Base-by-base conservation (phyloP, 2,888 invertebrate genomes). In the Melanostoma mellinum region DNA sequence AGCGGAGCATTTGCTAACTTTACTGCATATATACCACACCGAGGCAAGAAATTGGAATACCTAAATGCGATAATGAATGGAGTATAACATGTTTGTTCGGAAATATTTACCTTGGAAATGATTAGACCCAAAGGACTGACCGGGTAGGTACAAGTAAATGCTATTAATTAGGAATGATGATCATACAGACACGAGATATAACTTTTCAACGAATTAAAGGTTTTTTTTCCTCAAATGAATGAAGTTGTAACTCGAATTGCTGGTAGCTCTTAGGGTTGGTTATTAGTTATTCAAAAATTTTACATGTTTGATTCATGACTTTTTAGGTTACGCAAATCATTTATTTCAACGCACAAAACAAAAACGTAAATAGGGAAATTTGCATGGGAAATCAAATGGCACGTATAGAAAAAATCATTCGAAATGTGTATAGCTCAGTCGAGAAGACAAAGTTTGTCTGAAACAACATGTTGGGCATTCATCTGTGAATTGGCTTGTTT, bases 51-150 rank as follows among this genome's bases (percentile, higher is more conserved):
- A 69, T 65, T 63, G 56, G 80, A 69, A 69, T 65, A 50, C 63
- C 48, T 48, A 38, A 76, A 76, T 67, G 50, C 50, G 50, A 72
- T 82, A 82, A 82, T 82, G 71, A 82, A 77, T 68, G 77, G 44
- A 77, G 68, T 38, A 73, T 60, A 63, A 61, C 68, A 52, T 33
- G 67, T 35, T 65, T 65, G 38, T 63, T 55, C 30, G 30, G 55
- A 46, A 50, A 52, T 77, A 44, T 68, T 67, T 73, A 50, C 58
- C 50, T 6, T 61, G 63, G 69, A 73, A 82, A 69, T 56, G 78
- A 82, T 82, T 73, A 78, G 77, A 48, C 78, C 78, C 82, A 69
- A 42, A 42, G 82, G 82, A 82, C 73, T 35, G n/a, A 33, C 1
- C 35, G n/a, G 50, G 50, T 52, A 9, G 46, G 40, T 73, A 82